A percentile compares a stretch with the other conserved stretches of the same genome.
phyloP scores from a whole-genome alignment of 2,113 vertebrate species.

The Myrmecobius fasciatus region DNA sequence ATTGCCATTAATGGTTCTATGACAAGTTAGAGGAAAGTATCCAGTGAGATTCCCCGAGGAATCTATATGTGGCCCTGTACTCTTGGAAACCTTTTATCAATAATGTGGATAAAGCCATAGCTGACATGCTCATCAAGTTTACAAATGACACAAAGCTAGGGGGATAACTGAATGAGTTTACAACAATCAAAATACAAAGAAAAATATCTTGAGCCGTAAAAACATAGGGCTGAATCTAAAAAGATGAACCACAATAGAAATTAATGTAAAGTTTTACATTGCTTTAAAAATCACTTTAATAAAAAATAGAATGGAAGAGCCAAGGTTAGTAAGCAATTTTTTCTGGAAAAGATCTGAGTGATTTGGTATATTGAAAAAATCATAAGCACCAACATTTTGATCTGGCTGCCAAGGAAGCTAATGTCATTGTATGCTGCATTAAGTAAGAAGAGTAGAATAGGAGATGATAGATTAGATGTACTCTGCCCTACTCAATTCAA shows the following conservation, averaged over 20 bases:
- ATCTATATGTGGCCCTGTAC: not conserved
- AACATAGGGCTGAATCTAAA: too few relatives aligned
- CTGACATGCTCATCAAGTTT: not conserved
- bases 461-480: not conserved
- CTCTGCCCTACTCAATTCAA: not conserved
- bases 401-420: not conserved
- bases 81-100: not conserved
- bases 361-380: not conserved
- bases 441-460: not conserved
- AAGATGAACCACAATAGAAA: not conserved
- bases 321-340: not conserved
- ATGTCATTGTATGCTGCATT: not conserved
- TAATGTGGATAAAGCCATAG: not conserved
- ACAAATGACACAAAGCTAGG: not conserved
- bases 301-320: not conserved
- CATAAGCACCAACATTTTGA: not conserved
- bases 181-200: not conserved
- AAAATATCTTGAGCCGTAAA: not conserved
- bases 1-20: not conserved
- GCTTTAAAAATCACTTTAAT: not conserved
- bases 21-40: not conserved
- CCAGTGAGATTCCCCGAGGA: not conserved
- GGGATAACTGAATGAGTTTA: not conserved
- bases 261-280: not conserved
- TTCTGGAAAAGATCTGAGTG: not conserved